Conservation (phyloP, 2,797 vertebrate species). For the Pelochelys cantorii region DNA sequence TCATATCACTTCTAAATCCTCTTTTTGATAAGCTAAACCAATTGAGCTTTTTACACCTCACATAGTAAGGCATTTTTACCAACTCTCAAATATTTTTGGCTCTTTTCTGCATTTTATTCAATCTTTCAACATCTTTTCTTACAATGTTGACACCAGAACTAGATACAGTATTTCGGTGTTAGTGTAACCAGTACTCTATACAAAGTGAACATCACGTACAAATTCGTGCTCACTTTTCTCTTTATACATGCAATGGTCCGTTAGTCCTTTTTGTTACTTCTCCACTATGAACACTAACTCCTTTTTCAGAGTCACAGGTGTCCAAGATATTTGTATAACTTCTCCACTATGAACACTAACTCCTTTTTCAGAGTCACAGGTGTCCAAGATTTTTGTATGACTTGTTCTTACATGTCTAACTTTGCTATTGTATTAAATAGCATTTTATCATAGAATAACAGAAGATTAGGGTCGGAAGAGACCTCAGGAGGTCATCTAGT, state of each 20-base stretch:
- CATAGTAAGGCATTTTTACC: neutral
- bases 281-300: neutral
- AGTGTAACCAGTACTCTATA: neutral
- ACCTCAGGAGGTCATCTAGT: no score
- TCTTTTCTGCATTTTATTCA: neutral
- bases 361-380: neutral
- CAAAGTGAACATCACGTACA: neutral
- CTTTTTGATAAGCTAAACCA: neutral
- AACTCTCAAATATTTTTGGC: neutral
- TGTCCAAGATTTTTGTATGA: neutral
- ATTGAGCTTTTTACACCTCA: neutral
- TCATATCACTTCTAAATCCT: neutral
- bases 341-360: neutral
- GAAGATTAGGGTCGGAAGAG: no score
- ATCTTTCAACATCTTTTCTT: neutral
- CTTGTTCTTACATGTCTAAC: neutral
- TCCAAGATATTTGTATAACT: neutral
- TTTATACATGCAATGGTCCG: neutral
- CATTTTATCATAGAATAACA: neutral
- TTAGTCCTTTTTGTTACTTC: neutral
- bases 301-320: neutral
- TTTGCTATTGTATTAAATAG: neutral
- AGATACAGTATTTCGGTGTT: neutral
- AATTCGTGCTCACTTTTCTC: neutral
- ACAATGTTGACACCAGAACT: neutral